These are phyloP conservation scores for Araneus ventricosus DNA, from an alignment of 1,140 invertebrate genomes.

Conservation along the genomic window DNA sequence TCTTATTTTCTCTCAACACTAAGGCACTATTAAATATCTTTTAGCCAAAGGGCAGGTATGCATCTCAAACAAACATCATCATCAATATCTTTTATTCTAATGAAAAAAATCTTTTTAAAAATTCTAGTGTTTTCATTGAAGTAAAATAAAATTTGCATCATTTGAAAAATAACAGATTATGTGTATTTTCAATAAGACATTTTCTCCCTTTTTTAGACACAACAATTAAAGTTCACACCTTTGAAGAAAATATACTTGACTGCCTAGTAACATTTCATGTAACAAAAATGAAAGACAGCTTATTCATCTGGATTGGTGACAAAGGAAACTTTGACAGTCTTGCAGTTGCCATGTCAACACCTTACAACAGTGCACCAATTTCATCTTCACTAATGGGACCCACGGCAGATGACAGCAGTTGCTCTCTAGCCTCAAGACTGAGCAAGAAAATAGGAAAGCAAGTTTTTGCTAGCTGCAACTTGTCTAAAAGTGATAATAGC, in stretches of 20 bases:
- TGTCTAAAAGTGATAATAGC: conserved; percentile 26
- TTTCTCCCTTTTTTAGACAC: neutral
- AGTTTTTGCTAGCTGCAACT: conserved; percentile 74
- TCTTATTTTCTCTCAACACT: too few relatives aligned
- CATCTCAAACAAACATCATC: too few relatives aligned
- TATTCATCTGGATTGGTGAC: conserved; percentile 73
- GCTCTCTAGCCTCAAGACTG: conserved; percentile 44
- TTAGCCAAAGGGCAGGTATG: too few relatives aligned
- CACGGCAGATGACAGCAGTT: conserved; percentile 23
- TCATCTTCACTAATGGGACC: conserved; percentile 47
- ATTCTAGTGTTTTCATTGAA: too few relatives aligned
- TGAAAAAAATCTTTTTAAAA: too few relatives aligned
- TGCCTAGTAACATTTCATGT: conserved; percentile 48
- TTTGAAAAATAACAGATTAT: neutral
- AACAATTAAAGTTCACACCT: conserved; percentile 42
- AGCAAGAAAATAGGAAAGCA: conserved; percentile 65
- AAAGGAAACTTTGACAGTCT: conserved; percentile 35
- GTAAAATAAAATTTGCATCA: too few relatives aligned
- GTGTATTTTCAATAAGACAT: neutral
- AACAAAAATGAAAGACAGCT: conserved; percentile 60
- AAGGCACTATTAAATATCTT: too few relatives aligned
- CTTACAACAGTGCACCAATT: conserved; percentile 10
- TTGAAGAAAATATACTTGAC: conserved; percentile 29
- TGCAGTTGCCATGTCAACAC: conserved; percentile 57
- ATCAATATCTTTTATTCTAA: too few relatives aligned